Percentiles rank a stretch among this genome's conserved stretches.
These are phyloP conservation scores for Pogonocherus hispidulus DNA, from an alignment of 2,888 invertebrate genomes.

Conservation along the genomic window DNA sequence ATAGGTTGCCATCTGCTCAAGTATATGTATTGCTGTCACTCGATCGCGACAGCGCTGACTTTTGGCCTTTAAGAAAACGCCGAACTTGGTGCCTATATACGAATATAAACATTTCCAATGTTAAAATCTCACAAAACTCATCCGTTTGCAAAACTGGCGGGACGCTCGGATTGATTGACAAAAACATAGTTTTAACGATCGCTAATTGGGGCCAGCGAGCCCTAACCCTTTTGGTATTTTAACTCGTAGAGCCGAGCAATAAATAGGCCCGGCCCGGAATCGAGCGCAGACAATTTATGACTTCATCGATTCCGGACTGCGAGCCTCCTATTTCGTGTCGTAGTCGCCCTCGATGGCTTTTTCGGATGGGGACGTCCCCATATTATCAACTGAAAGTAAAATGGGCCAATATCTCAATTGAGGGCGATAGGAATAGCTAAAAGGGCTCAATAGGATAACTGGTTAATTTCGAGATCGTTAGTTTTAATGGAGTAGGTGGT, in stretches of 20 bases:
- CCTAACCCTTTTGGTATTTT: constrained; percentile 38
- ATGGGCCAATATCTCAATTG: background rate
- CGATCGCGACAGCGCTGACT: too few relatives aligned
- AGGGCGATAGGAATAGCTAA: too few relatives aligned
- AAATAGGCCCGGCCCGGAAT: constrained; percentile 41
- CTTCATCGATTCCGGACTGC: constrained; percentile 61
- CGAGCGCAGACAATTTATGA: constrained; percentile 58
- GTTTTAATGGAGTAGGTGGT: too few relatives aligned
- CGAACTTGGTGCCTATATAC: too few relatives aligned
- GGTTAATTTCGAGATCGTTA: too few relatives aligned
- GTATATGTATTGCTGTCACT: too few relatives aligned
- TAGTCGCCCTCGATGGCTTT: constrained; percentile 45
- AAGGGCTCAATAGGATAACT: too few relatives aligned
- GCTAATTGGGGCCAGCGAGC: constrained; percentile 36
- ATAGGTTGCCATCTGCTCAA: too few relatives aligned
- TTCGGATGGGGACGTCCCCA: constrained; percentile 49
- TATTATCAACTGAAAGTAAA: constrained; percentile 44
- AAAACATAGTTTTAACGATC: constrained; percentile 34
- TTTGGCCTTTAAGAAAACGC: too few relatives aligned
- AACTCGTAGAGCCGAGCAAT: constrained; percentile 34
- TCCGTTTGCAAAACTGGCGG: too few relatives aligned
- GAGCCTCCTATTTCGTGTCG: constrained; percentile 60
- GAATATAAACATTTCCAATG: too few relatives aligned
- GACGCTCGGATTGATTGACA: constrained; percentile 41
- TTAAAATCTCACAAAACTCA: too few relatives aligned